Conservation (phyloP, 2,888 invertebrate species). For the Rhagonycha fulva region DNA sequence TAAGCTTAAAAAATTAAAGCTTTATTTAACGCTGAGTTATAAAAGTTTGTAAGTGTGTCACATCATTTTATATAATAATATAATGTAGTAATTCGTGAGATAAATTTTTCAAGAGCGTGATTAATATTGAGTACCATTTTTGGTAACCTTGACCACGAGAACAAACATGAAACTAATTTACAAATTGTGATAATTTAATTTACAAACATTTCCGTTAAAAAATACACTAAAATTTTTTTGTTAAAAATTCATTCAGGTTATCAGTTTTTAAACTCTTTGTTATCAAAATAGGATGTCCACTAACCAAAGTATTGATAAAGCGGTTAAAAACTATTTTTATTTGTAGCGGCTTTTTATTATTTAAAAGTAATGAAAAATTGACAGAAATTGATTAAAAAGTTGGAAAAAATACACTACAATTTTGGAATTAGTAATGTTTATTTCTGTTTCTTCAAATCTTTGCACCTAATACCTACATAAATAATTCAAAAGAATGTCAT, state of each 20-base stretch:
- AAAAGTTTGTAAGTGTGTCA: too few relatives aligned
- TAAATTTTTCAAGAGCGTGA: not conserved
- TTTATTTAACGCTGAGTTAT: too few relatives aligned
- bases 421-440: slow-evolving; percentile 19
- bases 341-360: not conserved
- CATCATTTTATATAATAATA: too few relatives aligned
- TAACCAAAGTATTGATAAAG: not conserved
- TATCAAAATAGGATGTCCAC: not conserved
- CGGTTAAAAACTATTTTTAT: not conserved
- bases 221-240: not conserved
- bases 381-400: not conserved
- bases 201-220: not conserved
- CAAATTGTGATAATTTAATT: not conserved
- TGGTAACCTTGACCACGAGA: not conserved
- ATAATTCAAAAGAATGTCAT: slow-evolving; percentile 22
- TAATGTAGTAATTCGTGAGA: not conserved
- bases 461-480: slow-evolving; percentile 13
- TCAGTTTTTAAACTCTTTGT: not conserved
- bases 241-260: not conserved
- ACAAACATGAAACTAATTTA: not conserved
- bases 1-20: too few relatives aligned
- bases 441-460: slow-evolving; percentile 21
- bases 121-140: not conserved
- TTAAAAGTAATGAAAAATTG: not conserved
- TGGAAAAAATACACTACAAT: not conserved